phyloP scores from a whole-genome alignment of 2,797 vertebrate genomes.

The Pseudochirops cupreus region DNA sequence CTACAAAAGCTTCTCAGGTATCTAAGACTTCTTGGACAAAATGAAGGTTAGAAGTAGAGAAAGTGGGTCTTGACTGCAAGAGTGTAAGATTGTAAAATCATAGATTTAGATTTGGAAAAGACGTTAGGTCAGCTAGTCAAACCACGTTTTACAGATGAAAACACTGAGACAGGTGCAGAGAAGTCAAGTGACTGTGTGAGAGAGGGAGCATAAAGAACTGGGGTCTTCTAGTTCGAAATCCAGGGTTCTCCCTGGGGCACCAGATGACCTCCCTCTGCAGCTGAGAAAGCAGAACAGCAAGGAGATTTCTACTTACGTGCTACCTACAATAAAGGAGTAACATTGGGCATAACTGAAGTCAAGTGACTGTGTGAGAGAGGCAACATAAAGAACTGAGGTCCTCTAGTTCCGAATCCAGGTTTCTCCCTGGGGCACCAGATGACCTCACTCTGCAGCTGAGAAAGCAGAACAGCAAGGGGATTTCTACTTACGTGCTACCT shows the following conservation, averaged over 20 bases:
- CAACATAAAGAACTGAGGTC: not conserved
- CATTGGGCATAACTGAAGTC: not conserved
- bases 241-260: not conserved
- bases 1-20: not conserved
- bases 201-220: not conserved
- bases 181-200: not conserved
- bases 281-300: constrained; percentile 18
- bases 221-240: not conserved
- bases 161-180: not conserved
- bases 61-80: not conserved
- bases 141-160: not conserved
- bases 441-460: not conserved
- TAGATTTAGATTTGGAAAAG: not conserved
- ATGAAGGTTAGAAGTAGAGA: not conserved
- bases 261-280: not conserved
- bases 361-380: not conserved
- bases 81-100: not conserved
- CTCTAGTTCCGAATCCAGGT: not conserved
- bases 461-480: constrained; percentile 6
- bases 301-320: not conserved
- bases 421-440: not conserved
- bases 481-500: not conserved
- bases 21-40: not conserved
- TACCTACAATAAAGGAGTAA: constrained; percentile 3
- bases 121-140: not conserved